These are phyloP conservation scores for Rhyacichthys aspro DNA, from an alignment of 2,797 vertebrate species.

Conservation along the genomic window DNA sequence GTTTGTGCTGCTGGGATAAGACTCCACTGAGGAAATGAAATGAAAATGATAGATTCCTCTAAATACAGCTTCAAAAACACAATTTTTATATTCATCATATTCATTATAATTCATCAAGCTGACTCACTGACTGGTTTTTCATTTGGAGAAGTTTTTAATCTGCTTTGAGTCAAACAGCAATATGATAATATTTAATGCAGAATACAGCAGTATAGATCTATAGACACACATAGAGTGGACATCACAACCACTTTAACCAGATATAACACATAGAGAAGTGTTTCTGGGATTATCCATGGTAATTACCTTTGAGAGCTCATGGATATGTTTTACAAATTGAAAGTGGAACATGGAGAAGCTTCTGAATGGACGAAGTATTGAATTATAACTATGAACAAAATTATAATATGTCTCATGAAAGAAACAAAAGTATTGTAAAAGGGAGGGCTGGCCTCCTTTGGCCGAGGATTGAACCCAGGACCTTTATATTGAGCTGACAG, in stretches of 20 bases:
- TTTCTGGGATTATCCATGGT: not conserved
- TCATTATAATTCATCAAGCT: not conserved
- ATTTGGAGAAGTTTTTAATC: constrained; percentile 3
- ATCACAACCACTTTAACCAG: too few species aligned
- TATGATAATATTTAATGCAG: not conserved
- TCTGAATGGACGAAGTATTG: too few species aligned
- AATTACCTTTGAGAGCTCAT: not conserved
- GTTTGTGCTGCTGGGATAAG: constrained; percentile 4
- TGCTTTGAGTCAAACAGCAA: constrained; percentile 1
- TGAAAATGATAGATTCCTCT: constrained; percentile 7
- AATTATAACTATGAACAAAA: too few species aligned
- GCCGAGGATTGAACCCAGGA: too few species aligned
- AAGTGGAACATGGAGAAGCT: not conserved
- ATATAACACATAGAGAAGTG: not conserved
- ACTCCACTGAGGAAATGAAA: constrained; percentile 3
- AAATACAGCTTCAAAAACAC: not conserved
- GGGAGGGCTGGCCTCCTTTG: too few species aligned
- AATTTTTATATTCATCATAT: too few species aligned
- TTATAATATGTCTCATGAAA: not conserved
- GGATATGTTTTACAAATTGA: not conserved
- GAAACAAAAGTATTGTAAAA: too few species aligned
- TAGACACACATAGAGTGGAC: too few species aligned
- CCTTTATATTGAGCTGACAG: too few species aligned
- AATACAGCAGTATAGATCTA: not conserved
- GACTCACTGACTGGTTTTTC: constrained; percentile 9